Base-by-base conservation (phyloP, 1,140 invertebrate genomes). In the Caenorhabditis brenneri region DNA sequence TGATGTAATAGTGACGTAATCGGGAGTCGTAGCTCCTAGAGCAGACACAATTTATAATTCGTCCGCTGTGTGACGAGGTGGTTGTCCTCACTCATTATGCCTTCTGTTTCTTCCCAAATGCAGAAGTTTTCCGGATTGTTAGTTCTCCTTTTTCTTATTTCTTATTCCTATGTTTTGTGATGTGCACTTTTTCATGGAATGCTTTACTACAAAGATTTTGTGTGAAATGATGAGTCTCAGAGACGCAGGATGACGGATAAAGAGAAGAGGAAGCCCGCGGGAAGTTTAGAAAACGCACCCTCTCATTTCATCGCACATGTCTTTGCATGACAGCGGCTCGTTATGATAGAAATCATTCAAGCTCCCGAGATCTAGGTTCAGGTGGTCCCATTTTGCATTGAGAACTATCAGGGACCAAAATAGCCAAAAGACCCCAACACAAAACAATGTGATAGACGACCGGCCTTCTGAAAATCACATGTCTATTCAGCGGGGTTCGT, bases 1-100 rank as follows among this genome's bases (percentile, higher is more conserved):
- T 74, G 65, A 74, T 74, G 65, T 42, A 74, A 74, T 42, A 74
- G 65, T 74, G 65, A 74, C 65, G 65, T 74, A 74, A 42, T 74
- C 65, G 19, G n/a, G 29, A 74, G 65, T 10, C 6, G 6, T 19
- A 4, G 29, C 31, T 36, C 58, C 16, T 1, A 19, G 29, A 33
- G 2, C 1, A 15, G 42, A 36, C 65, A 42, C 65, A 74, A 3
- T 74, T 65, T 65, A 29, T 36, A 74, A 74, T 74, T 74, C 65
- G 42, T 74, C 46, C 29, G 36, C 15, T 24, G n/a, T 24, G 65
- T 29, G 6, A 9, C 10, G 36, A 65, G 15, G 29, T 36, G 33
- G 12, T 33, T 2, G 15, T 19, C 31, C 10, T 10, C 1, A 65
- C 33, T 31, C 58, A 65, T 65, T 65, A 65, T 65, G 58, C 19